These are phyloP conservation scores for Struthidea cinerea DNA, from an alignment of 2,113 vertebrate species.

Conservation along the genomic window DNA sequence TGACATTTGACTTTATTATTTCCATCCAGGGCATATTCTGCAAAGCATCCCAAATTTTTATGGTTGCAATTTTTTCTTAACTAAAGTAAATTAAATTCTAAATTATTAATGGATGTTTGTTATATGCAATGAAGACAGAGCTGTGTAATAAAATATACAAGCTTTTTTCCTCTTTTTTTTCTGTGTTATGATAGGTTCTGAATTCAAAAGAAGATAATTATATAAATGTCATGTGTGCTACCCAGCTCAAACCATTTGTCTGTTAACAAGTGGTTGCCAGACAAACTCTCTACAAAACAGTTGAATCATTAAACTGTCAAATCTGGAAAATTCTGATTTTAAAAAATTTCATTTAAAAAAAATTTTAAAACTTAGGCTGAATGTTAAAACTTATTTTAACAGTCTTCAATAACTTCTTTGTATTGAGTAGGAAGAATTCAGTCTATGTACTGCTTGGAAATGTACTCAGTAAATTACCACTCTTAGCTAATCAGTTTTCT, in stretches of 20 bases:
- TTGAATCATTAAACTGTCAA: neutral
- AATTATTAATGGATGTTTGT: neutral
- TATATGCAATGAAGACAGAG: neutral
- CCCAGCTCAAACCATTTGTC: neutral
- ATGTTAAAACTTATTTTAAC: neutral
- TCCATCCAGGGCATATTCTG: neutral
- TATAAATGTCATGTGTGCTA: neutral
- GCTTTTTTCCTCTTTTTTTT: accelerated
- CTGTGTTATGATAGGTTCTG: neutral
- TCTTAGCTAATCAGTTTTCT: slow-evolving; percentile 3
- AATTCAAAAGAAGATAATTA: neutral
- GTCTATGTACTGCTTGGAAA: neutral
- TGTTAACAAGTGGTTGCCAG: neutral
- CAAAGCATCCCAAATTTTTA: neutral
- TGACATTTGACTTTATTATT: neutral
- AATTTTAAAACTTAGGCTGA: neutral
- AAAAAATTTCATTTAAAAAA: neutral
- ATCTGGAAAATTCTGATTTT: neutral
- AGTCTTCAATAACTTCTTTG: neutral
- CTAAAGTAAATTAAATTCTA: neutral
- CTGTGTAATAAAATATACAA: neutral
- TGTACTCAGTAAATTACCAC: neutral
- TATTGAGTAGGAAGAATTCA: neutral
- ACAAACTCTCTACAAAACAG: neutral
- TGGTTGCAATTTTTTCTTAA: neutral